Evolutionary conservation across 2,113 vertebrate species (phyloP).

Genomic region (Mustela nigripes): DNA sequence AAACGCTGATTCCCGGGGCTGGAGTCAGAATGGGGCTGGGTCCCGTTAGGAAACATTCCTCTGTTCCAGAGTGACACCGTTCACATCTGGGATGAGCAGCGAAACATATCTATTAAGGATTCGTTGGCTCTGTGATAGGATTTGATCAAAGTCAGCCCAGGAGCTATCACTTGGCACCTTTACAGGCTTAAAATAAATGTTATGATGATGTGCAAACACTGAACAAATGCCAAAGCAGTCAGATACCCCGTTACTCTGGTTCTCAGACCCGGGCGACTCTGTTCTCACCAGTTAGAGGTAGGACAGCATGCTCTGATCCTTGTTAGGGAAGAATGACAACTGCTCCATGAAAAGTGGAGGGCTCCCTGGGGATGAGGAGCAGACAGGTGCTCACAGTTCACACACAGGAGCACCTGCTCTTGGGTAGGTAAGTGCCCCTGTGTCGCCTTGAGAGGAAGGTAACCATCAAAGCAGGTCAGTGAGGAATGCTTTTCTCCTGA

Average conservation of each 20-base stretch:
- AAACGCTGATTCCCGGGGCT: background rate
- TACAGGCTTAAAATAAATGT: background rate
- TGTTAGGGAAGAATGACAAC: background rate
- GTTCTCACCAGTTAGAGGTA: background rate
- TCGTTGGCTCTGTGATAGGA: background rate
- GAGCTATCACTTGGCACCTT: background rate
- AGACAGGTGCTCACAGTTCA: background rate
- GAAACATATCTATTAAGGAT: background rate
- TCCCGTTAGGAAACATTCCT: accelerated
- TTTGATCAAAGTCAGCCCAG: background rate
- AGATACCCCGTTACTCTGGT: background rate
- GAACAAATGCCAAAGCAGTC: background rate
- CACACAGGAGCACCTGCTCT: background rate
- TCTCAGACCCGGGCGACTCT: background rate
- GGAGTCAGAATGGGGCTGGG: too few species aligned
- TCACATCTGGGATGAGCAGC: background rate
- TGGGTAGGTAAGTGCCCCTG: background rate
- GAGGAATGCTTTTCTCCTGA: background rate
- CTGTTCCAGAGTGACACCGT: background rate
- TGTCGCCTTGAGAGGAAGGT: background rate
- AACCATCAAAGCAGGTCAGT: background rate
- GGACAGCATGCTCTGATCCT: background rate
- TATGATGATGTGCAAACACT: background rate
- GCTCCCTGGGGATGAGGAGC: too few species aligned
- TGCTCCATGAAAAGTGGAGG: background rate